Conservation (phyloP, 1,140 invertebrate species). For the Vanessa tameamea region DNA sequence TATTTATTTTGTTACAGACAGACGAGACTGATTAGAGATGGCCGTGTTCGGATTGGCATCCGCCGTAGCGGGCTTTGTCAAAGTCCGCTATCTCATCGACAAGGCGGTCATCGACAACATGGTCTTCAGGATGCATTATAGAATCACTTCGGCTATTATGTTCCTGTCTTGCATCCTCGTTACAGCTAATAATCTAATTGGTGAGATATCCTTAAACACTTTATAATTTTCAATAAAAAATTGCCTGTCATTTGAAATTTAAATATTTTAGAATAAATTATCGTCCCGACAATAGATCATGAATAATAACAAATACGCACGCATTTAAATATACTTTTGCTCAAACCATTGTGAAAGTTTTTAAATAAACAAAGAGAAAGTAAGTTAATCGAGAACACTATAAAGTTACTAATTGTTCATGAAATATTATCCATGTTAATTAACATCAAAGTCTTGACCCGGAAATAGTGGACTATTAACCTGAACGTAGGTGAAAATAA, state of each 20-base stretch:
- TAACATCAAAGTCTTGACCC: slow-evolving; percentile 47
- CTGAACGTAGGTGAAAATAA: slow-evolving; percentile 49
- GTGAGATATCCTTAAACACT: slow-evolving; percentile 80
- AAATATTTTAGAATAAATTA: slow-evolving; percentile 17
- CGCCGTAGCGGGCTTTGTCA: slow-evolving; percentile 91
- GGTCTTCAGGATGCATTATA: slow-evolving; percentile 94
- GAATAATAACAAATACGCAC: slow-evolving; percentile 17
- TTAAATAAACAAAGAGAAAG: slow-evolving; percentile 27
- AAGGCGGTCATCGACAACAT: slow-evolving; percentile 94
- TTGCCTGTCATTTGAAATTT: slow-evolving; percentile 10
- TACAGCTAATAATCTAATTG: slow-evolving; percentile 93
- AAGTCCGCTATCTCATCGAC: slow-evolving; percentile 92
- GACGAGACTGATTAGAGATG: slow-evolving; percentile 81
- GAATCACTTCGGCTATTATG: slow-evolving; percentile 92
- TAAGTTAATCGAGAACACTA: slow-evolving; percentile 7
- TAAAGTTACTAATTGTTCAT: slow-evolving; percentile 15
- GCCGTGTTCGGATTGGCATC: slow-evolving; percentile 90
- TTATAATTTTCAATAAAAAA: background rate
- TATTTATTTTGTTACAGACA: slow-evolving; percentile 69
- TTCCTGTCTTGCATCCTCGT: slow-evolving; percentile 94
- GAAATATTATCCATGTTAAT: slow-evolving; percentile 26
- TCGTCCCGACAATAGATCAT: slow-evolving; percentile 2
- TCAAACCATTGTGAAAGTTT: slow-evolving; percentile 15
- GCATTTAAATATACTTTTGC: slow-evolving; percentile 10
- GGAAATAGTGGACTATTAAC: slow-evolving; percentile 53